These are phyloP conservation scores for Austrolebias charrua DNA, from an alignment of 2,797 vertebrate species.

Conservation along the genomic window DNA sequence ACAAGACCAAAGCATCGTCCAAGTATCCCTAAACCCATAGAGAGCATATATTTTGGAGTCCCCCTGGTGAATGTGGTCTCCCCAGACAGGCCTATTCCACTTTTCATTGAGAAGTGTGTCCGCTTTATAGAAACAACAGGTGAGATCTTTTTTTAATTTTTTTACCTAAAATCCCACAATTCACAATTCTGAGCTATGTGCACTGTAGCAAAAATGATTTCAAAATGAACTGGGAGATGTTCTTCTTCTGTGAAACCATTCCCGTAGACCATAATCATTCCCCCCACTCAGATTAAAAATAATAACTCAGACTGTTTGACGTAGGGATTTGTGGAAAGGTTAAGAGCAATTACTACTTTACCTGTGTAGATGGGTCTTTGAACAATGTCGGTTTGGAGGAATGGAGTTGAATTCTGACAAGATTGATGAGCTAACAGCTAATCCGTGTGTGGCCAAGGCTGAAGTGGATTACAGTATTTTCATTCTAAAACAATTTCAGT, in stretches of 20 bases:
- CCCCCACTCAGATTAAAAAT: not conserved
- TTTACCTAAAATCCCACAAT: not conserved
- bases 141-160: constrained; percentile 61
- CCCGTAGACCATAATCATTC: not conserved
- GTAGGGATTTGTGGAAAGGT: not conserved
- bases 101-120: constrained; percentile 96
- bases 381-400: too few relatives aligned
- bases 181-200: not conserved
- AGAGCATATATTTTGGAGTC: constrained; percentile 92
- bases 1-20: constrained; percentile 90
- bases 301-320: too few relatives aligned
- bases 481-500: too few relatives aligned
- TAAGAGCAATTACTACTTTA: not conserved
- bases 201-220: not conserved
- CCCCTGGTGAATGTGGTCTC: constrained; percentile 88
- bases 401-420: too few relatives aligned
- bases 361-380: not conserved
- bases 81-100: constrained; percentile 88
- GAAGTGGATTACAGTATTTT: too few relatives aligned
- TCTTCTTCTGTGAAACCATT: not conserved
- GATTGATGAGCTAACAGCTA: too few relatives aligned
- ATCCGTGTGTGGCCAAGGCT: too few relatives aligned
- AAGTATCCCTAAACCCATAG: constrained; percentile 89
- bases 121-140: constrained; percentile 95
- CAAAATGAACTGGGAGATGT: not conserved